These are phyloP conservation scores for Epinotia nisella DNA, from an alignment of 2,888 invertebrate genomes.

Conservation along the genomic window DNA sequence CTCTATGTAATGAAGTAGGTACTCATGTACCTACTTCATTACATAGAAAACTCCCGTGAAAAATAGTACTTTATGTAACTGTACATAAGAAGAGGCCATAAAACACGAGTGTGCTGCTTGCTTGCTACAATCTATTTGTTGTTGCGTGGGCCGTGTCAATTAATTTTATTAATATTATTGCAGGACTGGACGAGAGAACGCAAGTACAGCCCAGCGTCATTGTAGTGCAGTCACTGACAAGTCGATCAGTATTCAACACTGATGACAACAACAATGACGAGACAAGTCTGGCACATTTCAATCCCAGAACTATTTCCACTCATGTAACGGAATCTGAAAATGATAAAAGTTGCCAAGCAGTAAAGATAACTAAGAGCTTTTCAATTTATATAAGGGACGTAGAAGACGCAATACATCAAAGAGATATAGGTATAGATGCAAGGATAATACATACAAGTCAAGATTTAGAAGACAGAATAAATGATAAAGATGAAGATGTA, in stretches of 20 bases:
- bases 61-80: too few relatives aligned
- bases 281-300: not conserved
- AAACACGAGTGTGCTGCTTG: too few relatives aligned
- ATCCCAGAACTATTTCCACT: not conserved
- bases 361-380: not conserved
- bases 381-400: not conserved
- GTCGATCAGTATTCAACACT: not conserved
- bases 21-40: too few relatives aligned
- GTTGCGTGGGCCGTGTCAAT: too few relatives aligned
- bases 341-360: not conserved
- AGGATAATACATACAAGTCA: too few relatives aligned
- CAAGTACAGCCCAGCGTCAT: not conserved
- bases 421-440: not conserved
- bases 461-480: not conserved
- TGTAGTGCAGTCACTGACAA: slow-evolving; percentile 4
- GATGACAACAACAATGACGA: not conserved
- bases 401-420: not conserved
- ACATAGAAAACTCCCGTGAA: too few relatives aligned
- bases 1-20: too few relatives aligned
- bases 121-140: too few relatives aligned
- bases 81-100: too few relatives aligned
- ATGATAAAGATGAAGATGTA: not conserved
- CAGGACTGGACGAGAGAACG: not conserved
- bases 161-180: not conserved
- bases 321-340: not conserved